These are phyloP conservation scores for Encarsia formosa DNA, from an alignment of 2,888 invertebrate species.

Conservation along the genomic window DNA sequence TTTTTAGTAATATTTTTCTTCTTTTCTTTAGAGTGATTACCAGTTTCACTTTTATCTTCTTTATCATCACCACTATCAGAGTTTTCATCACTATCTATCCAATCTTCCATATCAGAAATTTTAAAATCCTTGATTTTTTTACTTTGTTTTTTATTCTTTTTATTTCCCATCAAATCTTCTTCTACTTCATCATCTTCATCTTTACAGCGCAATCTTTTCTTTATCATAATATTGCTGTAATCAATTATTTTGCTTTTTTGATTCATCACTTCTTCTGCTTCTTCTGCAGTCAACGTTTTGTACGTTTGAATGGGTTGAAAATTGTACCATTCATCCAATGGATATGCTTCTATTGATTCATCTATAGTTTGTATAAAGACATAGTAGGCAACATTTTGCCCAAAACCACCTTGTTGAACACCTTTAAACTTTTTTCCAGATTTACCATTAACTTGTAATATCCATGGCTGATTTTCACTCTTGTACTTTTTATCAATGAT, in stretches of 20 bases:
- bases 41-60: constrained; percentile 65
- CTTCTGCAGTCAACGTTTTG: constrained; percentile 94
- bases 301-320: constrained; percentile 86
- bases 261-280: constrained; percentile 96
- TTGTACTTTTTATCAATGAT: no score
- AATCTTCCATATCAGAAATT: no score
- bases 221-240: constrained; percentile 90
- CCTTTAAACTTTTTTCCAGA: no score
- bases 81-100: no score
- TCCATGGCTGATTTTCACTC: constrained; percentile 99
- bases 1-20: no score
- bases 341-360: constrained; percentile 96
- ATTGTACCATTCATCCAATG: constrained; percentile 94
- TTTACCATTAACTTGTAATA: constrained; percentile 84
- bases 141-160: no score
- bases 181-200: constrained; percentile 54
- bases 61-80: constrained; percentile 69
- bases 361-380: no score
- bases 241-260: constrained; percentile 94
- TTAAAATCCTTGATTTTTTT: no score
- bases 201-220: constrained; percentile 76
- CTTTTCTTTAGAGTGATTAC: no score
- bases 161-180: constrained; percentile 53
- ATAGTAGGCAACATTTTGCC: constrained; percentile 95
- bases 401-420: constrained; percentile 90